Base-by-base conservation (phyloP, 2,797 vertebrate species). In the Chelon labrosus region DNA sequence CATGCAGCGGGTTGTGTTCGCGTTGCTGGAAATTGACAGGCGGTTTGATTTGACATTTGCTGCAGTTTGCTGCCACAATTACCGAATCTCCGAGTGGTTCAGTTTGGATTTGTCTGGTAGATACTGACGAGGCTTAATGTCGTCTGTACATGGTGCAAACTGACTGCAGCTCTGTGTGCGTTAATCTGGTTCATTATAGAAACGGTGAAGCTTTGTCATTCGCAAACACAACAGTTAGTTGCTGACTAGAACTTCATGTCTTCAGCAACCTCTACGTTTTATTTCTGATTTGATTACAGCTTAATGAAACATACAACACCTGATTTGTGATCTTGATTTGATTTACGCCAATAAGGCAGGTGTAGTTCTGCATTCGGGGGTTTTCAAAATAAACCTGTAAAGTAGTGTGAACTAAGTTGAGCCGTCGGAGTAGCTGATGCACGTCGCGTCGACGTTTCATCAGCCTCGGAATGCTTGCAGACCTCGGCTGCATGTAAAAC, bases 31-130 rank as follows among this genome's bases (percentile, higher is more conserved):
- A 82, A 74, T 38, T 84, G 85, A 88, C 80, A 80, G 71, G 19
- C 53, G 49, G 64, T 84, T 89, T 83, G 58, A 77, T 65, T 83
- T 65, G 46, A 88, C 79, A 75, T 79, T 79, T 83, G 75, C 70
- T 72, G 69, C 76, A 61, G 69, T 81, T 85, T 86, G 59, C n/a
- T 62, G 47, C 71, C 1, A 52, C 65, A 54, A 50, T 55, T 67
- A 68, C 57, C 60, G 58, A 86, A 55, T 70, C 86, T 82, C 35
- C 67, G 61, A 54, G 57, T 46, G 59, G 67, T 85, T 80, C 22
- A 4, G 10, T 66, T 73, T 50, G 42, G 55, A 70, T 83, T 69
- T 55, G 38, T 59, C 70, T 57, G 19, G 1, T 13, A n/a, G 61
- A 20, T 42, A 42, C 57, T 60, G 11, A 25, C 10, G 27, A n/a